These are phyloP conservation scores for Rhogogaster chlorosoma DNA, from an alignment of 2,888 invertebrate genomes.

Conservation along the genomic window DNA sequence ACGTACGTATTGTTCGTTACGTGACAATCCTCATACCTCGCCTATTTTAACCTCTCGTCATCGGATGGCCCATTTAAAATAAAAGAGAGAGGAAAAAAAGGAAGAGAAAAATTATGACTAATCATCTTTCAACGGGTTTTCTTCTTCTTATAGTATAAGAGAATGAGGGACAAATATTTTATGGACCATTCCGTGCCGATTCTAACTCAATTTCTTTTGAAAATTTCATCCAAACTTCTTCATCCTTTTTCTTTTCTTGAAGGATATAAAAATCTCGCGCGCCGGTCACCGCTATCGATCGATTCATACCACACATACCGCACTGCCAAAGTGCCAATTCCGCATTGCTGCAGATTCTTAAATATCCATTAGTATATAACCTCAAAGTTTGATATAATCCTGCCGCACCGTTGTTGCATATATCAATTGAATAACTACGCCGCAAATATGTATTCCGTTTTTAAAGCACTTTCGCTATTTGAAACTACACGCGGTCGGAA, in stretches of 20 bases:
- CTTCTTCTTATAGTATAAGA: neutral
- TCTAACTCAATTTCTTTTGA: neutral
- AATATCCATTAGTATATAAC: neutral
- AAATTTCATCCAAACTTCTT: neutral
- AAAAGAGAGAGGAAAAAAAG: neutral
- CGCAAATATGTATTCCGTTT: neutral
- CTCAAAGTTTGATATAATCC: neutral
- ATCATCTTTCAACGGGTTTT: neutral
- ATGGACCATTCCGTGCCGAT: neutral
- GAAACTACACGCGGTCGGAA: neutral
- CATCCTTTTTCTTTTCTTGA: neutral
- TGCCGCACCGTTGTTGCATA: neutral
- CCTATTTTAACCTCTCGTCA: neutral
- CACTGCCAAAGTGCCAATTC: neutral
- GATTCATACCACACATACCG: neutral
- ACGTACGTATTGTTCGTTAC: neutral
- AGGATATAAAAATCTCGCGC: neutral
- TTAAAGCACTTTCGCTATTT: neutral
- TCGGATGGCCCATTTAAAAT: neutral
- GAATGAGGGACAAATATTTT: neutral
- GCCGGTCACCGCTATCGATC: slow-evolving; percentile 37
- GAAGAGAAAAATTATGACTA: too few relatives aligned
- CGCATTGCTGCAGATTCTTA: slow-evolving; percentile 3
- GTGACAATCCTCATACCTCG: neutral
- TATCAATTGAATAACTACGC: neutral